Percentiles rank a stretch among this genome's conserved stretches.
Conservation (phyloP, 1,140 invertebrate species). For the Orchestia grillus region DNA sequence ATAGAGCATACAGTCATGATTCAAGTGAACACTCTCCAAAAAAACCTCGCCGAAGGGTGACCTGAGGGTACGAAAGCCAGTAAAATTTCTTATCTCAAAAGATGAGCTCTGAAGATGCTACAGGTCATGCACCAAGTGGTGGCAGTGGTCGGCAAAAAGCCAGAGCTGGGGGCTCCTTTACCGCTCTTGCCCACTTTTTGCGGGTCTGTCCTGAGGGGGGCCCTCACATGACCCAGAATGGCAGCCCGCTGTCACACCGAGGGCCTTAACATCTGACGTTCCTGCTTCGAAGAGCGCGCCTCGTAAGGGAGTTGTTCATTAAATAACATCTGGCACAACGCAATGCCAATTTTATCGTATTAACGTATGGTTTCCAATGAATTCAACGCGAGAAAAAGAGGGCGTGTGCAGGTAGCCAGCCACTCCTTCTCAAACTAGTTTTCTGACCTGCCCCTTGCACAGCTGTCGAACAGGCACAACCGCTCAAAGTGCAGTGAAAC, state of each 20-base stretch:
- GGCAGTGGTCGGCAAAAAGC: constrained; percentile 14
- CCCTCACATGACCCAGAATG: constrained; percentile 21
- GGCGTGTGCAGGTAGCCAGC: neutral
- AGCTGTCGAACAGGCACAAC: neutral
- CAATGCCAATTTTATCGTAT: neutral
- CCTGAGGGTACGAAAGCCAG: neutral
- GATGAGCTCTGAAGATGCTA: constrained; percentile 26
- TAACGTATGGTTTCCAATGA: neutral
- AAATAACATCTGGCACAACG: neutral
- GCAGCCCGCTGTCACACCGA: neutral
- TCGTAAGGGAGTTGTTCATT: neutral
- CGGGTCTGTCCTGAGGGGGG: neutral
- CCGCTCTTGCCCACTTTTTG: constrained; percentile 21
- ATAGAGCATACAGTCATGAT: neutral
- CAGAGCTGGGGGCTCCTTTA: neutral
- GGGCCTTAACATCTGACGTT: neutral
- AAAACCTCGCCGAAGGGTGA: neutral
- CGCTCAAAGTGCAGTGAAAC: neutral
- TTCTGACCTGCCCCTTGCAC: neutral
- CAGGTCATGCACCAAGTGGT: neutral
- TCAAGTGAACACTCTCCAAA: neutral
- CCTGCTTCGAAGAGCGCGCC: neutral
- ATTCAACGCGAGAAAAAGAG: neutral
- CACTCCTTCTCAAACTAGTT: neutral
- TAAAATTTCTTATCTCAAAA: neutral